Conservation (phyloP, 2,888 invertebrate genomes). For the Brenthis hecate region DNA sequence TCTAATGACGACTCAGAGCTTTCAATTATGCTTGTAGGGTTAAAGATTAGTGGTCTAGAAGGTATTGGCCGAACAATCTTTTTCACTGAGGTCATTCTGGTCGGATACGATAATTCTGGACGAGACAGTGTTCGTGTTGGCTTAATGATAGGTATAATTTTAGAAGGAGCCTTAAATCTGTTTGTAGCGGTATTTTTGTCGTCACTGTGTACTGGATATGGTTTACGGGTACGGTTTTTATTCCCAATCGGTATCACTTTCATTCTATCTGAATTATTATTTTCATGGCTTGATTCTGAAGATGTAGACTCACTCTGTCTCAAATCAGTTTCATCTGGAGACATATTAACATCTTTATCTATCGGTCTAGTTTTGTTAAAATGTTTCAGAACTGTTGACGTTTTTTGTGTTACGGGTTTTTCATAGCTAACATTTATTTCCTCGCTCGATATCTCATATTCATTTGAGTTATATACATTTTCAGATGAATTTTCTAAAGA, state of each 20-base stretch:
- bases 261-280: constrained; percentile 56
- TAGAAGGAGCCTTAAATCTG: constrained; percentile 59
- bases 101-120: constrained; percentile 66
- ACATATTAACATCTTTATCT: constrained; percentile 41
- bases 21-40: constrained; percentile 62
- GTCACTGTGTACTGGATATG: constrained; percentile 63
- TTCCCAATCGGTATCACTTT: constrained; percentile 57
- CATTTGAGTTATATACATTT: constrained; percentile 53
- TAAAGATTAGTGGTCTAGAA: constrained; percentile 49
- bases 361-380: constrained; percentile 28
- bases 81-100: constrained; percentile 57
- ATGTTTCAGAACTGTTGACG: constrained; percentile 47
- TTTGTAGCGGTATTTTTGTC: constrained; percentile 58
- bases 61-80: constrained; percentile 62
- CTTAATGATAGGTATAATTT: constrained; percentile 56
- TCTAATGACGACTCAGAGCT: constrained; percentile 70
- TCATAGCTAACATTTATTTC: constrained; percentile 50
- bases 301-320: constrained; percentile 1
- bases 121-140: constrained; percentile 63
- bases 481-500: constrained; percentile 54
- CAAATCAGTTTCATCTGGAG: not conserved
- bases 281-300: constrained; percentile 59
- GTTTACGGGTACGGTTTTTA: constrained; percentile 69
- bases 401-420: constrained; percentile 51
- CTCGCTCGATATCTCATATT: constrained; percentile 61